Evolutionary conservation across 2,797 vertebrate genomes (phyloP), one percentile per base, ranked within the genome.

Genomic region (Eupleurogrammus muticus): DNA sequence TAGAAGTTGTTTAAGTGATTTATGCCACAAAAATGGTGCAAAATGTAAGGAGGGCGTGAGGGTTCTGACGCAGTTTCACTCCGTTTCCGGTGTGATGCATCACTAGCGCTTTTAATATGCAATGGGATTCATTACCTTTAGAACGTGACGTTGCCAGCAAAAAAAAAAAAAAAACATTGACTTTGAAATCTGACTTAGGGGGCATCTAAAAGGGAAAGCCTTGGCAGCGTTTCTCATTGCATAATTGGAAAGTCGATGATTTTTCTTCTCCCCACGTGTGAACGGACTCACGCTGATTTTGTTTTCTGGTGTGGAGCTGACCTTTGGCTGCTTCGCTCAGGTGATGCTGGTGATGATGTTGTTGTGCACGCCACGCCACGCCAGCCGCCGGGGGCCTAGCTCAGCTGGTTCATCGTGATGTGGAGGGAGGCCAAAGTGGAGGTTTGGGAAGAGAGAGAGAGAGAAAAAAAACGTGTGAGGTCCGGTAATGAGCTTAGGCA

Each of bases 401-500:
- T 50, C 59, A 50, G 70, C 76, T 65, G 66, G 66, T 72, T 65
- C 66, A 59, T 56, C 32, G 13, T 59, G 73, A 61, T 80, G 66
- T 36, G 6, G 28, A 28, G 28, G 5, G 56, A 67, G 70, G 84
- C 73, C 80, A 82, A 81, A 51, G 77, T 70, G 70, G 58, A 75
- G 75, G 80, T 50, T n/a, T n/a, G n/a, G n/a, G n/a, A n/a, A n/a
- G n/a, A n/a, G n/a, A n/a, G n/a, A n/a, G n/a, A n/a, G n/a, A n/a
- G n/a, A n/a, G 76, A 46, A 59, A 56, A 61, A 70, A 67, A 2
- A 54, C 71, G 86, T 75, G 85, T 74, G 85, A 86, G 65, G 52
- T 79, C 77, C 82, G 73, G 62, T 79, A 83, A 87, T 83, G 80
- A 88, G 82, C 71, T 57, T 54, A 66, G 80, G 70, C 73, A 49